These are phyloP conservation scores for Hypotaenidia philippensis DNA, from an alignment of 2,797 vertebrate genomes.

Conservation along the genomic window DNA sequence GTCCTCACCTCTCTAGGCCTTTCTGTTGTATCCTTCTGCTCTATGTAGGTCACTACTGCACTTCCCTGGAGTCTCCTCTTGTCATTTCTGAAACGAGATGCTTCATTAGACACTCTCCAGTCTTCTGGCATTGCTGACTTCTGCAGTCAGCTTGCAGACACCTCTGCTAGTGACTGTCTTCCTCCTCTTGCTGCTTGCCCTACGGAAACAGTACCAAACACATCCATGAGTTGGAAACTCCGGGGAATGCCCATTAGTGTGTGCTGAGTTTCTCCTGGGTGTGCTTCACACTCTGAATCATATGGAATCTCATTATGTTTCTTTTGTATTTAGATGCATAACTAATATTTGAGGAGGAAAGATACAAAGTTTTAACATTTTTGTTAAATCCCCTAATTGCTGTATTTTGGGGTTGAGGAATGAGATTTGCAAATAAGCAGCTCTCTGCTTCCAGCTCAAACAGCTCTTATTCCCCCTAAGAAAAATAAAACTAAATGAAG, in stretches of 20 bases:
- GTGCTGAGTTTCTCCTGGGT: not conserved
- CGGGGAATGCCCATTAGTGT: conserved; percentile 51
- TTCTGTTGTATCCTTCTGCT: not conserved
- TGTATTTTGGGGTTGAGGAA: not conserved
- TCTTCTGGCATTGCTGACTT: conserved; percentile 47
- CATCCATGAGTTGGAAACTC: conserved; percentile 31
- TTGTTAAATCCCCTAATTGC: not conserved
- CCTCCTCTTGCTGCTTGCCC: conserved; percentile 13
- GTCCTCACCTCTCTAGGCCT: conserved; percentile 30
- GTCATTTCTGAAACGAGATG: conserved; percentile 45
- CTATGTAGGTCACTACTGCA: conserved; percentile 64
- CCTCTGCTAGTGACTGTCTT: conserved; percentile 40
- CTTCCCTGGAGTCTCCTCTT: conserved; percentile 36
- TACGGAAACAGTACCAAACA: conserved; percentile 32
- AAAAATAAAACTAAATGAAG: conserved; percentile 1
- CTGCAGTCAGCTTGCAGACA: conserved; percentile 50
- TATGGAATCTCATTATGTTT: not conserved
- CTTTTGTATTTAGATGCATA: not conserved
- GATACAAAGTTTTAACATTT: not conserved
- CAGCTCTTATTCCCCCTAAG: not conserved
- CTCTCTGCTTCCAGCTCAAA: not conserved
- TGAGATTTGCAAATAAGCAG: not conserved
- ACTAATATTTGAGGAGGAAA: not conserved
- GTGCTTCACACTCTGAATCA: not conserved
- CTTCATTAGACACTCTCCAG: conserved; percentile 57